These are phyloP conservation scores for Chroicocephalus ridibundus DNA, from an alignment of 2,113 vertebrate genomes.

Conservation along the genomic window DNA sequence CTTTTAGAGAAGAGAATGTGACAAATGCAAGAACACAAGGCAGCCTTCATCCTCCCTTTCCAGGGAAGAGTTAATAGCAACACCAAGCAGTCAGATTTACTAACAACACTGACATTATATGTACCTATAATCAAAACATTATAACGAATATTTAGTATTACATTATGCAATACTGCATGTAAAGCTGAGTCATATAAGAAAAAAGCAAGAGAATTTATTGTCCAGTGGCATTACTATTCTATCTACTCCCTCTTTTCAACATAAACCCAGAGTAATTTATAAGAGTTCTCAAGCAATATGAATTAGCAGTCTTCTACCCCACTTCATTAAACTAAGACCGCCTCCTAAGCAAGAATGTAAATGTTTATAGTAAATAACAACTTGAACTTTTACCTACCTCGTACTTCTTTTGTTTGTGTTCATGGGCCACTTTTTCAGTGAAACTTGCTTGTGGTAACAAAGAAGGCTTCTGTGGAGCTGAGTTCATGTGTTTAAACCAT, in stretches of 20 bases:
- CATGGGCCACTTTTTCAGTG: constrained; percentile 92
- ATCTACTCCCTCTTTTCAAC: neutral
- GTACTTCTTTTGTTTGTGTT: constrained; percentile 94
- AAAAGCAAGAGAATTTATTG: neutral
- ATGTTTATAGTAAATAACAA: neutral
- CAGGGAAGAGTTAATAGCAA: neutral
- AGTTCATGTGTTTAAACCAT: constrained; percentile 95
- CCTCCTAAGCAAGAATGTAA: neutral
- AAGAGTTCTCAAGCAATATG: neutral
- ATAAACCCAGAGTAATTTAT: neutral
- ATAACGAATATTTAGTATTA: neutral
- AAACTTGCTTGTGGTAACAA: constrained; percentile 85
- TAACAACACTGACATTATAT: neutral
- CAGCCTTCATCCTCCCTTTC: neutral
- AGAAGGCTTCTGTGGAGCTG: constrained; percentile 87
- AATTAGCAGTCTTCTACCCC: neutral
- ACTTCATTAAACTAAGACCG: neutral
- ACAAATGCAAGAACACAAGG: neutral
- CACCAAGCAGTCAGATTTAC: neutral
- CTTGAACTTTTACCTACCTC: constrained; percentile 75
- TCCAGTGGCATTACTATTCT: neutral
- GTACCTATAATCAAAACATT: neutral
- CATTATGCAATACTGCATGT: neutral
- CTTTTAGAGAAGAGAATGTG: neutral
- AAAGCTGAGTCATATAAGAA: neutral